Base-by-base conservation (phyloP, 2,113 vertebrate species). In the Henicopernis longicauda region DNA sequence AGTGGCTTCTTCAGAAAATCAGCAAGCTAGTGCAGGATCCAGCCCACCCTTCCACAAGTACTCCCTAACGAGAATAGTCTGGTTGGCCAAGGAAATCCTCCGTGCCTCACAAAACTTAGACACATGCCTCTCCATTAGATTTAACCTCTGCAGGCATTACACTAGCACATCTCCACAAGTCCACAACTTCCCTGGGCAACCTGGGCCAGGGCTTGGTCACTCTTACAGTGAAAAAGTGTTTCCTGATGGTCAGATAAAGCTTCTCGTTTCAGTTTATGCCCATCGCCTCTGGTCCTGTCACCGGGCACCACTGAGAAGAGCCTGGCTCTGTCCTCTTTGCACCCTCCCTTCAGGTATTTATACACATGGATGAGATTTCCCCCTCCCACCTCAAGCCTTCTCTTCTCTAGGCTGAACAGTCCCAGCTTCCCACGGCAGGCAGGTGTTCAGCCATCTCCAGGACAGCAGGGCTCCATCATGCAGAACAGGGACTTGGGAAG, bases 1-100 rank as follows among this genome's bases (percentile, higher is more conserved):
- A 63, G 49, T 40, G 34, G 23, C 42, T 94, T 86, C 42, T 94
- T 86, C 79, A 89, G 55, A 71, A 74, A 89, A 82, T 52, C 65
- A 71, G 40, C 16, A 49, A 52, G 16, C 12, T 47, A 34, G 34
- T 17, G 20, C n/a, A 86, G 36, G 42, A 88, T 40, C 38, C 14
- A 8, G n/a, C 10, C 27, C 57, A 65, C 22, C 45, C 36, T 82
- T 72, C 52, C 81, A 67, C 29, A 89, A 86, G 62, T 34, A 34
- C n/a, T 83, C 50, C 49, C 12, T 80, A 18, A 32, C 16, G 55
- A 89, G 62, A 93, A 55, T 2, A 72, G 54, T 45, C 32, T 47
- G 32, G 23, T 19, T 72, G 36, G 55, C 52, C 69, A 81, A 91
- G 36, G 44, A 81, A 81, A 86, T 61, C 72, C 55, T 84, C 54